Percentiles rank a stretch among this genome's conserved stretches.
Evolutionary conservation across 2,888 invertebrate genomes (phyloP).

Genomic region (Gymnosoma rotundatum): DNA sequence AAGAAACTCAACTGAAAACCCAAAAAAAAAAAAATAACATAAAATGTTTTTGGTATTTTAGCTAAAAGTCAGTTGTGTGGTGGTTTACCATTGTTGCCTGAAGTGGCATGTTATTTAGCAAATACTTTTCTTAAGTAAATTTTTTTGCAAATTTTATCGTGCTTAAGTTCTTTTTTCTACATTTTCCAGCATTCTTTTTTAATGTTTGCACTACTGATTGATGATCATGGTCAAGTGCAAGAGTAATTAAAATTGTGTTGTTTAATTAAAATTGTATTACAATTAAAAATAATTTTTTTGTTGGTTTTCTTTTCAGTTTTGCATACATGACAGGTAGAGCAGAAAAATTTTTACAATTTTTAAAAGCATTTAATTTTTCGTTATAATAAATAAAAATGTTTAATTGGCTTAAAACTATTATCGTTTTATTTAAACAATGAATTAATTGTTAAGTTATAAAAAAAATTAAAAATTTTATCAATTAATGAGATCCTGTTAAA

Average conservation of each 20-base stretch:
- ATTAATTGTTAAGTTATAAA: too few species aligned
- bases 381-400: too few species aligned
- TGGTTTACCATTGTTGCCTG: constrained; percentile 54
- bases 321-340: constrained; percentile 20
- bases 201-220: constrained; percentile 65
- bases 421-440: too few species aligned
- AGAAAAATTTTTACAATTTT: neutral
- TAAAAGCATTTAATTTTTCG: neutral
- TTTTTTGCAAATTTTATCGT: neutral
- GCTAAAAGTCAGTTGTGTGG: constrained; percentile 44
- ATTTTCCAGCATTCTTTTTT: constrained; percentile 3
- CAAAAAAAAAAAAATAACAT: neutral
- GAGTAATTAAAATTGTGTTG: constrained; percentile 71
- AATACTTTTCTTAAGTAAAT: neutral
- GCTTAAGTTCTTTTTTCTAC: constrained; percentile 1
- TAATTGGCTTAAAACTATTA: too few species aligned
- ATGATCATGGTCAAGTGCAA: constrained; percentile 72
- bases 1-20: constrained; percentile 12
- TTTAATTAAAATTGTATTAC: constrained; percentile 50
- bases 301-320: neutral
- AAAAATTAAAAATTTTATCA: too few species aligned
- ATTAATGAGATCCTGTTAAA: too few species aligned
- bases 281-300: neutral
- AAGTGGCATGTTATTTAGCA: constrained; percentile 47
- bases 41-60: constrained; percentile 47